A percentile compares a stretch with the other conserved stretches of the same genome.
Evolutionary conservation across 2,113 vertebrate species (phyloP).

Genomic region (Himantopus leucocephalus): DNA sequence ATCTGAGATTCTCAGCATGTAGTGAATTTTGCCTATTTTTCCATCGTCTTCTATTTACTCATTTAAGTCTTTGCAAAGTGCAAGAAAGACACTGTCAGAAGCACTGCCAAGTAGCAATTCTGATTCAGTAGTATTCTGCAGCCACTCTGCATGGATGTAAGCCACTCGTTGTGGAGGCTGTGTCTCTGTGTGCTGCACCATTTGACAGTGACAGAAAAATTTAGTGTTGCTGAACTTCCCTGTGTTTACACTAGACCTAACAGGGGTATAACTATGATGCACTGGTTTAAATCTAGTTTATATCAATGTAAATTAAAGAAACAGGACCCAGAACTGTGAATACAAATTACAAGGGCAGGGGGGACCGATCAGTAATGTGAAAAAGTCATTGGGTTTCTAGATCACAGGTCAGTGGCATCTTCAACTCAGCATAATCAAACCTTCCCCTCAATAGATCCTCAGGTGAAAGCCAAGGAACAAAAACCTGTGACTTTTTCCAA

Average conservation of each 20-base stretch:
- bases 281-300: background rate
- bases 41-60: background rate
- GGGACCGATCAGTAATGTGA: background rate
- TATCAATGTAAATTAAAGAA: background rate
- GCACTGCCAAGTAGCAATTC: background rate
- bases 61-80: background rate
- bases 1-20: background rate
- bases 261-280: background rate
- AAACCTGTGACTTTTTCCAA: constrained; percentile 46
- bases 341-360: background rate
- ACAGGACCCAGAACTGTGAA: constrained; percentile 25
- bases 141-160: background rate
- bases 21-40: background rate
- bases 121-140: background rate
- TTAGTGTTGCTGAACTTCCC: background rate
- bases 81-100: background rate
- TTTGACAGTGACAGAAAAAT: background rate
- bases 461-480: constrained; percentile 3
- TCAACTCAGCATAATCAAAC: constrained; percentile 38
- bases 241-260: background rate
- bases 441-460: constrained; percentile 13
- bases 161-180: fast-evolving
- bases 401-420: background rate
- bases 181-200: background rate
- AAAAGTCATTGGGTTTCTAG: constrained; percentile 1